These are phyloP conservation scores for Ageneiosus marmoratus DNA, from an alignment of 2,113 vertebrate species.

Conservation along the genomic window DNA sequence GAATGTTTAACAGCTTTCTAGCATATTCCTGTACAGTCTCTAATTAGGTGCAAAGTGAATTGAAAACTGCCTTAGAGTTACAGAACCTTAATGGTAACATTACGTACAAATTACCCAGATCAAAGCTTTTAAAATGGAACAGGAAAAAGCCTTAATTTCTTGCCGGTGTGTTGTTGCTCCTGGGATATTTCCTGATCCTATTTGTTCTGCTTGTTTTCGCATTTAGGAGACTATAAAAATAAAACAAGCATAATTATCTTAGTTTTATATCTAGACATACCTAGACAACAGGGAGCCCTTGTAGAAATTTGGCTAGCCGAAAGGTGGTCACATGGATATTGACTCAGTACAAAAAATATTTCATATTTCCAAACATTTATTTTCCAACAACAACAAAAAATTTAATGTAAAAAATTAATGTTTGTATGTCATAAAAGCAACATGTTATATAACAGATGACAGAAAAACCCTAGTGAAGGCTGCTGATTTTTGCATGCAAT, in stretches of 20 bases:
- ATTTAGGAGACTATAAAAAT: constrained; percentile 26
- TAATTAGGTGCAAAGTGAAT: not conserved
- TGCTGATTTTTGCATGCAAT: too few relatives aligned
- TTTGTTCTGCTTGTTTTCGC: constrained; percentile 36
- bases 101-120: constrained; percentile 56
- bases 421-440: too few relatives aligned
- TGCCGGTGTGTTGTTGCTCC: constrained; percentile 31
- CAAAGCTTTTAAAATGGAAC: constrained; percentile 54
- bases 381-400: too few relatives aligned
- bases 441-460: too few relatives aligned
- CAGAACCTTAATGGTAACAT: constrained; percentile 55
- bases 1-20: not conserved
- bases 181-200: constrained; percentile 54
- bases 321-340: too few relatives aligned
- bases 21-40: not conserved
- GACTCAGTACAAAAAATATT: too few relatives aligned
- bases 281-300: not conserved
- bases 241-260: constrained; percentile 51
- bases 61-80: not conserved
- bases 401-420: too few relatives aligned
- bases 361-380: too few relatives aligned
- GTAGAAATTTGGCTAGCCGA: not conserved
- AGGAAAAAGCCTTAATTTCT: constrained; percentile 44
- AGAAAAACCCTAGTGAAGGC: too few relatives aligned
- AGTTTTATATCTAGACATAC: constrained; percentile 16